phyloP scores from a whole-genome alignment of 2,113 vertebrate genomes.

The Alectura lathami region DNA sequence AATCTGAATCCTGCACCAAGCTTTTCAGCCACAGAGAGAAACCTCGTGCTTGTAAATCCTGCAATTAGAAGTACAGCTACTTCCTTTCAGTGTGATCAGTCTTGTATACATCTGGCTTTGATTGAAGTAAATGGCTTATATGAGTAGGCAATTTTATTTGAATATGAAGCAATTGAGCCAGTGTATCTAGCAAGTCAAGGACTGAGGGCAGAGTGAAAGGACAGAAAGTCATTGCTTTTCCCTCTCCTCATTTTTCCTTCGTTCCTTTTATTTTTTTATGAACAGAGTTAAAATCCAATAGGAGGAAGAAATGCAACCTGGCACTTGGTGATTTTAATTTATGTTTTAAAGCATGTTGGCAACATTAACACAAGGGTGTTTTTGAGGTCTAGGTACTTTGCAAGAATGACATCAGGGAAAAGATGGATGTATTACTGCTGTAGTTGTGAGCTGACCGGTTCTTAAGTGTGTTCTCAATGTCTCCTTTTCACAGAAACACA shows the following conservation, averaged over 20 bases:
- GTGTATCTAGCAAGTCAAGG: neutral
- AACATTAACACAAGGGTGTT: fast-evolving
- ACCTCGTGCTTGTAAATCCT: slow-evolving; percentile 8
- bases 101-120: slow-evolving; percentile 37
- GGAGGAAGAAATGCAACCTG: neutral
- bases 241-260: neutral
- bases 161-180: neutral
- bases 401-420: neutral
- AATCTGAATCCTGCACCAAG: neutral
- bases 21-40: slow-evolving; percentile 34
- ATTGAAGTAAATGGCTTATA: slow-evolving; percentile 13
- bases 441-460: neutral
- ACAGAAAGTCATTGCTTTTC: neutral
- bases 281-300: neutral
- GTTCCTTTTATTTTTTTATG: neutral
- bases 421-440: neutral
- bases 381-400: neutral
- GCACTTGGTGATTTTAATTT: neutral
- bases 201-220: neutral
- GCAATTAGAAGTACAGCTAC: slow-evolving; percentile 32
- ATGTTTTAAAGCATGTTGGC: neutral
- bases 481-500: neutral
- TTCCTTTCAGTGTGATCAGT: slow-evolving; percentile 48
- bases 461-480: neutral
- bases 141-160: neutral